Conservation (phyloP, 2,113 vertebrate species). For the Phasianus colchicus region DNA sequence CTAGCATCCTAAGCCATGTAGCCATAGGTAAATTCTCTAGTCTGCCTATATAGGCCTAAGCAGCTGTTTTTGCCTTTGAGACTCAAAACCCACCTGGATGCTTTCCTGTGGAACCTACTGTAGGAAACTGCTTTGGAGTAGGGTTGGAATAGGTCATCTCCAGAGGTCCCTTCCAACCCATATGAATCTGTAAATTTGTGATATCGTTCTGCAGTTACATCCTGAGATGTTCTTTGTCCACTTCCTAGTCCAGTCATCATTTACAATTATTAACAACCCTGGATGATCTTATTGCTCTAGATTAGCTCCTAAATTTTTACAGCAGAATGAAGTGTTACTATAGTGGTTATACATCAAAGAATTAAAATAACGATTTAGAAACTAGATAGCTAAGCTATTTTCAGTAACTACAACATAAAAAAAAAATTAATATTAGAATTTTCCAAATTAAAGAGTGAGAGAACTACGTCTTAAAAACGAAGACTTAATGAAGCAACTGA, state of each 20-base stretch:
- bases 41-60: neutral
- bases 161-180: neutral
- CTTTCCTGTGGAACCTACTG: too few relatives aligned
- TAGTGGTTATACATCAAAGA: neutral
- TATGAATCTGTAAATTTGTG: neutral
- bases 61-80: neutral
- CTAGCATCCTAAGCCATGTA: neutral
- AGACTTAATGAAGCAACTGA: neutral
- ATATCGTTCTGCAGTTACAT: neutral
- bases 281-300: neutral
- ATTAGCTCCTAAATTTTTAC: neutral
- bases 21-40: neutral
- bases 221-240: neutral
- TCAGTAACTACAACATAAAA: slow-evolving; percentile 11
- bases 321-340: neutral
- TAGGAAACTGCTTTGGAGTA: neutral
- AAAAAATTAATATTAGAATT: neutral
- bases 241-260: neutral
- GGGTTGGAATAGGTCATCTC: neutral
- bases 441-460: neutral
- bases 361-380: slow-evolving; percentile 18
- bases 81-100: too few relatives aligned
- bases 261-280: neutral
- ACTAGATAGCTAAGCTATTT: slow-evolving; percentile 1
- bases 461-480: neutral